Evolutionary conservation across 2,888 invertebrate species (phyloP), one percentile per base, ranked within the genome.

Genomic region (Eumacrocentrus americanus): DNA sequence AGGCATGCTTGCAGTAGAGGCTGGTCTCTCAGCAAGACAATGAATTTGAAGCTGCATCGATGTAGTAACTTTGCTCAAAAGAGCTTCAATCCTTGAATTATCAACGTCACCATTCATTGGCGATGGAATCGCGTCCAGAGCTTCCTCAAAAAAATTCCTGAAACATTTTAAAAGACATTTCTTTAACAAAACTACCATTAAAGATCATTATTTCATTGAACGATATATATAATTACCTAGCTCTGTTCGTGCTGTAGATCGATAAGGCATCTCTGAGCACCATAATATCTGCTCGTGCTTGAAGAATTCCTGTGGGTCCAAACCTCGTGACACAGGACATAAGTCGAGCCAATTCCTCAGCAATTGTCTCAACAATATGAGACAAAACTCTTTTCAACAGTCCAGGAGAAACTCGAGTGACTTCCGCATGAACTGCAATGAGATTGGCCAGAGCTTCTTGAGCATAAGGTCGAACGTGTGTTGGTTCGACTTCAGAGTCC

Each of bases 291-390:
- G 92, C 87, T 35, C 89, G 85, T 18, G 94, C 94, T 83, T 93
- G 92, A 74, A 90, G 85, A 52, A 89, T 88, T 44, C 91, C 91
- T 58, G 87, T 84, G 67, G 84, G 84, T 76, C 87, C 88, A 72
- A 90, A 90, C 63, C 85, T 84, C 62, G 85, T 84, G 9, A 91
- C 90, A 78, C 92, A 92, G 35, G 90, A 89, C 83, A 94, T 91
- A 9, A 98, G 85, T 9, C 97, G 86, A 40, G 93, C 90, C 64
- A 97, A 83, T 83, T 98, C 97, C 82, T 97, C 95, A 66, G 93
- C 91, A 60, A 97, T 92, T 0, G 92, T 94, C 84, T 95, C 92
- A 44, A 95, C 90, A 67, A 97, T 92, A 71, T 90, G 89, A 14
- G 88, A 87, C 44, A 89, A 75, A 29, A 90, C 87, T 67, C 88